Evolutionary conservation across 2,888 invertebrate genomes (phyloP), one percentile per base, ranked within the genome.

Genomic region (Lasioglossum vierecki): DNA sequence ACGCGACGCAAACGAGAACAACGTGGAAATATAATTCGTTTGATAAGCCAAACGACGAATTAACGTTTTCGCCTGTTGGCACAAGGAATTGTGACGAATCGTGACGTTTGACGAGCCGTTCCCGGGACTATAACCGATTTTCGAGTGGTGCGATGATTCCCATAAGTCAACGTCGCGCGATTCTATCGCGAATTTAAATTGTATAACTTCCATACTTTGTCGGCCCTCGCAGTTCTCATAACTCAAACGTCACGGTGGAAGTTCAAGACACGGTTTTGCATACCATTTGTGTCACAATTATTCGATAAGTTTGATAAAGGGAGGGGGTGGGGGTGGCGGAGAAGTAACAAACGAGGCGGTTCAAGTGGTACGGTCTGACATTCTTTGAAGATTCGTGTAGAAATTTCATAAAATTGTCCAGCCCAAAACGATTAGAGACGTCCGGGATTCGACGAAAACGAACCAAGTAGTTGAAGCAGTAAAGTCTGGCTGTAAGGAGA

Each of bases 141-240:
- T 57, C 73, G 35, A 74, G 22, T n/a, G 49, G 49, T 30, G 35
- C 73, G 26, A 13, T 46, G 35, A 49, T 57, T 63, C 53, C 35
- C 76, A 80, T 76, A 71, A 80, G 41, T 80, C 80, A 80, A 80
- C 60, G 76, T 80, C 80, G 26, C 26, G 68, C 26, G 68, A 53
- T 76, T 76, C 49, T 68, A 74, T 39, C 60, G 39, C 30, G 71
- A 80, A 71, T 76, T 80, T 66, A 80, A 74, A 80, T 75, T 66
- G 39, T 49, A 57, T 75, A 74, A 71, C 53, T 66, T 76, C 35
- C 35, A 70, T 35, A 30, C 63, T 18, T 18, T 63, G 63, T 30
- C 63, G 63, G 63, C 30, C 63, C 46, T n/a, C 22, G 13, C 18
- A 6, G 18, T 53, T 39, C 49, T 46, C 49, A 35, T 49, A 53